Base-by-base conservation (phyloP, 2,113 vertebrate genomes). In the Microtus montanus region DNA sequence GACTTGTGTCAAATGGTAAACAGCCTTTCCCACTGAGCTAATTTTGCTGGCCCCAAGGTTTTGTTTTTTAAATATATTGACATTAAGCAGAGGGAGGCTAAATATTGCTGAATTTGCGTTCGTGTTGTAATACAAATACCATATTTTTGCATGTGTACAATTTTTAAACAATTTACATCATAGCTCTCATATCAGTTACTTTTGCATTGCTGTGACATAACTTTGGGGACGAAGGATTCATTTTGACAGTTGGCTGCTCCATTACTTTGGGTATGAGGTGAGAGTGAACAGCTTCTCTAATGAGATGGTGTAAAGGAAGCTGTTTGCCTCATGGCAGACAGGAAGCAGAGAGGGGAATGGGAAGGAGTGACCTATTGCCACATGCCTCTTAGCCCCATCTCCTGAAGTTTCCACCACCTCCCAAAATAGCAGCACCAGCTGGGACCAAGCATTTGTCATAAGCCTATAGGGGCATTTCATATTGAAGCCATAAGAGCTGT, bases 91-190 rank as follows among this genome's bases (percentile, higher is more conserved):
- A 87, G 66, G 92, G 90, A 91, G 47, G 58, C 84, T 96, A 91
- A 93, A 92, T 96, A 78, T 93, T 91, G 52, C 73, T 93, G 78
- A 86, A 4, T 93, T 20, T 75, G 26, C 44, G 41, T 7, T 92
- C 61, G 24, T 73, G 19, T 93, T 95, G 0, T 94, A 74, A 91
- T 92, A 66, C 41, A 64, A 74, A 92, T 92, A 66, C n/a, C 49
- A 35, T 95, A 71, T 58, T 93, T 90, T 88, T 97, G 91, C 61
- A 77, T 95, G 61, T 78, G 92, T 95, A 79, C 83, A 95, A 4
- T 92, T 83, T 97, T 63, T 24, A 58, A 19, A 91, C 82, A 35
- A 92, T 7, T 95, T 94, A 44, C 66, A 17, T 86, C 94, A 58
- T 74, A 92, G 54, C 41, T 95, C 3, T 77, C 52, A 15, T 44